Evolutionary conservation across 2,888 invertebrate genomes (phyloP), one percentile per base, ranked within the genome.

Genomic region (Tetropium fuscum): DNA sequence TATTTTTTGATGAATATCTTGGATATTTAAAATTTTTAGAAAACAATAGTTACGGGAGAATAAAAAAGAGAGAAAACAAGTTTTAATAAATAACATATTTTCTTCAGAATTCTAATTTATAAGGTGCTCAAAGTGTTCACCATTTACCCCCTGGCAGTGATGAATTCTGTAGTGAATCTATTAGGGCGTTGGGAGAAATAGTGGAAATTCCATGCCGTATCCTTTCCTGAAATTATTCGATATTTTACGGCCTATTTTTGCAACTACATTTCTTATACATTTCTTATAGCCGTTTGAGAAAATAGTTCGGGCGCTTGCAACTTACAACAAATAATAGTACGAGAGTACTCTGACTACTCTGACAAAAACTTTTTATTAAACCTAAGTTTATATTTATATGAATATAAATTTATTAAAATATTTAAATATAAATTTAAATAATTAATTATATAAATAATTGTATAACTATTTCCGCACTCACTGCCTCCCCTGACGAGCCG

Each of bases 41-140:
- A 30, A 30, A 30, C 30, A 30, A 30, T 30, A 30, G 30, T 30
- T 30, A 10, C 11, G 30, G 10, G 10, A 30, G 10, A 1, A 20
- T n/a, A 41, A 41, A 20, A 1, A 7, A 20, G 22, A 15, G 36
- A 36, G 6, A 3, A 2, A 15, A 15, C 16, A 36, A 6, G 16
- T 15, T 15, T 15, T 15, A 36, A 36, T 15, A 15, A 16, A 15
- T 7, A 5, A 10, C 10, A 10, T 36, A 36, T 36, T 15, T 36
- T 36, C 36, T 36, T 36, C 16, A 16, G 16, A 36, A 36, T 15
- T 36, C 36, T 36, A 36, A 15, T 13, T 30, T 30, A 30, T 30
- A 30, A 10, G 30, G 5, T 30, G 30, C 30, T 30, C 10, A 30
- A 30, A 30, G 3, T 36, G 16, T 36, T 36, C 36, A 36, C 15